Base-by-base conservation (phyloP, 35 echinoderm and acorn worm species). In the Anneissia japonica region DNA sequence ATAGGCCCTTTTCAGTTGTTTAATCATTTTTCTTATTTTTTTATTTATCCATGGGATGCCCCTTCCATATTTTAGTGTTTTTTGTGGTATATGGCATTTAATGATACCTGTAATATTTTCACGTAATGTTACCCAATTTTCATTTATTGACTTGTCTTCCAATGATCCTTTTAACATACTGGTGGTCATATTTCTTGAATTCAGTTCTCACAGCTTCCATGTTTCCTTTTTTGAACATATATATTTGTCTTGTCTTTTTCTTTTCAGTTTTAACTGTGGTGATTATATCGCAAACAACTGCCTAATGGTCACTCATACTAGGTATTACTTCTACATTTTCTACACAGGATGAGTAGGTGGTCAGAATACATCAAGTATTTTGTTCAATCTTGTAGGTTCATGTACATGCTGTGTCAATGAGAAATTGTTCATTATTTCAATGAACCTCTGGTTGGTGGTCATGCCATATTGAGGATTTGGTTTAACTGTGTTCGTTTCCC, bases 241-340 rank as follows among this genome's bases (percentile, higher is more conserved):
- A 85, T 7, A 74, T 82, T 85, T 85, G n/a, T 36, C 83, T 75
- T 36, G 82, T 3, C 28, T 75, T 85, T 56, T 75, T 83, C 51
- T 83, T 83, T 30, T 32, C 30, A 51, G 81, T 55, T 36, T 83
- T 83, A 17, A 83, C 51, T 46, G n/a, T 29, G 3, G 31, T 35
- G 26, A 30, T 46, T 41, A 83, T 46, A 0, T 56, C 81, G 9
- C 39, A 39, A 51, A 46, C 26, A 6, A 83, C 81, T 32, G 81
- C 81, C 29, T 51, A 7, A 83, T 56, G 81, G 41, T 83, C 43
- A 21, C 81, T 83, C 30, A 83, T 83, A 1, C 81, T 41, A 35
- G 39, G 81, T 32, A 83, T 83, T 35, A 83, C 81, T 31, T 0
- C 30, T 34, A 51, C 51, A 46, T 32, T 51, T 30, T 41, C 51